These are phyloP conservation scores for Euwallacea fornicatus DNA, from an alignment of 1,140 invertebrate species.

Conservation along the genomic window DNA sequence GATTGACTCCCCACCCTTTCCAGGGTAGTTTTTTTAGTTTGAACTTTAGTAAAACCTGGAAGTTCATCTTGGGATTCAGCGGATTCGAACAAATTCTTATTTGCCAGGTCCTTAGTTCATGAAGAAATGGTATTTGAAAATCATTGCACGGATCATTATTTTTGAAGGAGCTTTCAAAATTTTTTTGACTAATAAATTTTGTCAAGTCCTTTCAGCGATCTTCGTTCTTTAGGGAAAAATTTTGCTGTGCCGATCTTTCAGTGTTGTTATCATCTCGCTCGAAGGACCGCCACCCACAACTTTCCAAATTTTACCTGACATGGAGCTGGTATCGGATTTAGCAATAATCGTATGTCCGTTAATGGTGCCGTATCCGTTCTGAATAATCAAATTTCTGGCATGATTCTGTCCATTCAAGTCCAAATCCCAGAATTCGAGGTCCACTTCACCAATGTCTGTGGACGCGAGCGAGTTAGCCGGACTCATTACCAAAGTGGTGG, in stretches of 20 bases:
- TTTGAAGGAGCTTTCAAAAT: too few relatives aligned
- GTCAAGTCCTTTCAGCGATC: not conserved
- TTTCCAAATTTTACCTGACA: constrained; percentile 51
- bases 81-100: too few relatives aligned
- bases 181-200: not conserved
- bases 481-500: constrained; percentile 63
- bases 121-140: too few relatives aligned
- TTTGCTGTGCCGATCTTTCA: not conserved
- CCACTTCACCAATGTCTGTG: constrained; percentile 65
- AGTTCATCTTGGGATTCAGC: too few relatives aligned
- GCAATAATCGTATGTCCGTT: constrained; percentile 50
- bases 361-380: constrained; percentile 47
- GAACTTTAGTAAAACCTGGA: too few relatives aligned
- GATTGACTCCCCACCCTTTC: too few relatives aligned
- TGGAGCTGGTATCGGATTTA: constrained; percentile 55
- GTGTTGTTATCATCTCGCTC: not conserved
- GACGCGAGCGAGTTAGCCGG: constrained; percentile 69
- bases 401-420: constrained; percentile 51
- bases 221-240: not conserved
- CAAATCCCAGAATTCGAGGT: constrained; percentile 79
- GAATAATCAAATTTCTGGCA: constrained; percentile 47
- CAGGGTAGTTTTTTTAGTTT: too few relatives aligned
- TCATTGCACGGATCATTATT: too few relatives aligned
- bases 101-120: too few relatives aligned
- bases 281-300: not conserved